Evolutionary conservation across 2,797 vertebrate species (phyloP), one percentile per base, ranked within the genome.

Genomic region (Pagetopsis macropterus): DNA sequence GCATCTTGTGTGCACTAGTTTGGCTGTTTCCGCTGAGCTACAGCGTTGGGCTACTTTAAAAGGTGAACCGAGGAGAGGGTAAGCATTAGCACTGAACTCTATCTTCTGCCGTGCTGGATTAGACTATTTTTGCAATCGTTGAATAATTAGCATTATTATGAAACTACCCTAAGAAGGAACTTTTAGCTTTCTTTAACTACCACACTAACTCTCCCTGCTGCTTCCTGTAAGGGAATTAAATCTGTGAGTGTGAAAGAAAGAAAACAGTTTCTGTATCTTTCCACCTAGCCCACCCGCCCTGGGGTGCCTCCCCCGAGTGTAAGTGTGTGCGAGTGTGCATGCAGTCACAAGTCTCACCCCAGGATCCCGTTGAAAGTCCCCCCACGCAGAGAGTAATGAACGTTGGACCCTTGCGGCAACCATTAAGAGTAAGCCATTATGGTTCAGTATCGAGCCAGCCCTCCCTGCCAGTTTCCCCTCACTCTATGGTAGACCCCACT

Each of bases 381-480:
- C 79, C 71, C 85, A 85, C 59, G 60, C 81, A 76, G 86, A 88
- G 86, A 83, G 79, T 92, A 91, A 90, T 91, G 91, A 91, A 89
- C 73, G 78, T 78, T 79, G 72, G 78, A 83, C 87, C 83, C 87
- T 92, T 1, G 81, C 73, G 79, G 90, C 87, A 83, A 65, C 88
- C 87, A 91, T 92, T 93, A 92, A 79, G 82, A 85, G 70, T 70
- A 85, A 84, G 81, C 85, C 87, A 90, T 93, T 90, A 90, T 50
- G 67, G 81, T 84, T 86, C 75, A 48, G 82, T 70, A 78, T 87
- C 67, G 84, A 87, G 86, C 84, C 71, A 72, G 76, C 83, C 87
- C 83, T 85, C 87, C 83, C 90, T 69, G 83, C 76, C 85, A 84
- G 84, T 81, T 81, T 86, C 83, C 84, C 87, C 82, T 81, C 80